Conservation (phyloP, 2,888 invertebrate genomes). For the Lepidochrysops patricia region DNA sequence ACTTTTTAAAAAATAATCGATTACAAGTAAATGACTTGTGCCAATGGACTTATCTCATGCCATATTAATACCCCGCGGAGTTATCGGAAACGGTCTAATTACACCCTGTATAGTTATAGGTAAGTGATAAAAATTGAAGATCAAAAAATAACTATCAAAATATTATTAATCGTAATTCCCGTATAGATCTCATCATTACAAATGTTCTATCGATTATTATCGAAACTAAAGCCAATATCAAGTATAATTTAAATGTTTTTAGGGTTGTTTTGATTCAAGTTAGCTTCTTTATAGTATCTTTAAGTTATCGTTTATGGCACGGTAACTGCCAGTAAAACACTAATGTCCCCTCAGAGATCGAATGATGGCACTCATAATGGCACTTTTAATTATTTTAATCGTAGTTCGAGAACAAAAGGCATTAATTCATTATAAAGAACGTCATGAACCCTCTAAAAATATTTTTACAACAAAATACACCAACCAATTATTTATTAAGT, state of each 20-base stretch:
- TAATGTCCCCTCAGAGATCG: constrained; percentile 65
- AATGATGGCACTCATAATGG: constrained; percentile 69
- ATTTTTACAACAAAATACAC: background rate
- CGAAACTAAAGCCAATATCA: background rate
- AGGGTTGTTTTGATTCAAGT: constrained; percentile 14
- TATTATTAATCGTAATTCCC: no score
- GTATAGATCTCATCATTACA: no score
- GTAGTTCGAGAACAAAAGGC: constrained; percentile 60
- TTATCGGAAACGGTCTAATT: no score
- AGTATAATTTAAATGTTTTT: background rate
- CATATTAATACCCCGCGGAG: no score
- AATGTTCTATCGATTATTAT: no score
- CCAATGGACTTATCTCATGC: no score
- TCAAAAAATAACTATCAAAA: no score
- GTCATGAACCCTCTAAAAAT: constrained; percentile 15
- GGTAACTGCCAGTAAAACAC: constrained; percentile 54
- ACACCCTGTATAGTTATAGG: no score
- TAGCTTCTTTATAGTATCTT: constrained; percentile 37
- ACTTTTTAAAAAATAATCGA: no score
- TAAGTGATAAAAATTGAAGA: no score
- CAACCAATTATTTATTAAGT: no score
- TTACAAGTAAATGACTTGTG: no score
- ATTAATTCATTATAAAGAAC: constrained; percentile 66
- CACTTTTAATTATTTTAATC: constrained; percentile 73
- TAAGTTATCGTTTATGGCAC: constrained; percentile 52